phyloP scores from a whole-genome alignment of 1,140 invertebrate species.

The Anadara kagoshimensis region DNA sequence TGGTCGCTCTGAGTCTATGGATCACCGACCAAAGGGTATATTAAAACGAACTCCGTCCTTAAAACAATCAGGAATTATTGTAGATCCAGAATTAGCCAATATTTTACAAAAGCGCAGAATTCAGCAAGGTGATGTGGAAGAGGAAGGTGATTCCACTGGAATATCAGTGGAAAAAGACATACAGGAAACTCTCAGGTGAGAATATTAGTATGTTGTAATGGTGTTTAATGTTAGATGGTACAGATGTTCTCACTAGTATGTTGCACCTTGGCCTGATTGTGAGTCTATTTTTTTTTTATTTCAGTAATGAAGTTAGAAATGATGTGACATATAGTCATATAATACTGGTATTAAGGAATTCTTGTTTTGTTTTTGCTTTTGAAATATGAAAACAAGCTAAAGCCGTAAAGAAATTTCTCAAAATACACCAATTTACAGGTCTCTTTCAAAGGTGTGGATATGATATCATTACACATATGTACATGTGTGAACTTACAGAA shows the following conservation, averaged over 20 bases:
- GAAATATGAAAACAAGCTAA: no score
- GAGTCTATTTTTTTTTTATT: no score
- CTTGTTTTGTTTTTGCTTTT: no score
- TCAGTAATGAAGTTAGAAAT: no score
- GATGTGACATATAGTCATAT: no score
- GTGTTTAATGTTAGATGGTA: not conserved
- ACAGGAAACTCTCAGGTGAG: slow-evolving; percentile 33
- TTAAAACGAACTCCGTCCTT: slow-evolving; percentile 48
- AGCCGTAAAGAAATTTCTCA: no score
- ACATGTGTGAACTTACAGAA: not conserved
- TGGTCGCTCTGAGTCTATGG: not conserved
- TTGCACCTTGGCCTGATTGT: no score
- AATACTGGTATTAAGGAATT: no score
- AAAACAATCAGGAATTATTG: slow-evolving; percentile 47
- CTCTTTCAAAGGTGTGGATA: no score
- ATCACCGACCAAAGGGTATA: slow-evolving; percentile 47
- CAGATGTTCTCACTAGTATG: no score
- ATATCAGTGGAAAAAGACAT: slow-evolving; percentile 43
- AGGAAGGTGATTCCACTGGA: slow-evolving; percentile 27
- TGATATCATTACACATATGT: no score
- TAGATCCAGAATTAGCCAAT: slow-evolving; percentile 49
- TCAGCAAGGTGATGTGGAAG: slow-evolving; percentile 41
- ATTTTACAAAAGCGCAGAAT: slow-evolving; percentile 40
- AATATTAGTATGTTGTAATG: not conserved
- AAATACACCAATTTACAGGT: no score